phyloP scores from a whole-genome alignment of 2,797 vertebrate species.

The Sphenopsis melanotis region DNA sequence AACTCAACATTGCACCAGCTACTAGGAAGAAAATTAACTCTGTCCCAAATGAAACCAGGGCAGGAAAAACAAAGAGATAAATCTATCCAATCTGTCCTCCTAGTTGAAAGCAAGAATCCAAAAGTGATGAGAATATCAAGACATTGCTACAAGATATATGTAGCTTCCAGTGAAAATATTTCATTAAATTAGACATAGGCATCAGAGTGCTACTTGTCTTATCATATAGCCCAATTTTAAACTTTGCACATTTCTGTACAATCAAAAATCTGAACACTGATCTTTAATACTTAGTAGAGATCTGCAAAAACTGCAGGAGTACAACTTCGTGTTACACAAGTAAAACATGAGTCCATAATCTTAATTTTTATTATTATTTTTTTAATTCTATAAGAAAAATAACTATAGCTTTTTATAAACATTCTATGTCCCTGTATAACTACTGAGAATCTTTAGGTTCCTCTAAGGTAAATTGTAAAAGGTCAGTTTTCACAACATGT shows the following conservation, averaged over 20 bases:
- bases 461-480: background rate
- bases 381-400: background rate
- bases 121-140: background rate
- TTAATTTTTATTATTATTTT: background rate
- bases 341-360: background rate
- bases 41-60: background rate
- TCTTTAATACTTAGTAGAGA: background rate
- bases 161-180: background rate
- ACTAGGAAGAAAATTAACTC: background rate
- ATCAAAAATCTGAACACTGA: background rate
- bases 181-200: background rate
- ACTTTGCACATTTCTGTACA: background rate
- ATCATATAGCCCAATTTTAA: background rate
- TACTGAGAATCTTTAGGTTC: background rate
- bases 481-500: background rate
- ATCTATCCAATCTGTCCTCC: background rate
- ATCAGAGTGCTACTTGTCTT: background rate
- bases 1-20: background rate
- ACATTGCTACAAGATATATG: background rate
- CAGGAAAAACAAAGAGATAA: background rate
- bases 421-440: background rate
- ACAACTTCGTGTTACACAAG: background rate
- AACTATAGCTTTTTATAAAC: background rate
- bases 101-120: background rate
- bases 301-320: background rate